Evolutionary conservation across 1,140 invertebrate genomes (phyloP), one percentile per base, ranked within the genome.

Genomic region (Dendrolimus kikuchii): DNA sequence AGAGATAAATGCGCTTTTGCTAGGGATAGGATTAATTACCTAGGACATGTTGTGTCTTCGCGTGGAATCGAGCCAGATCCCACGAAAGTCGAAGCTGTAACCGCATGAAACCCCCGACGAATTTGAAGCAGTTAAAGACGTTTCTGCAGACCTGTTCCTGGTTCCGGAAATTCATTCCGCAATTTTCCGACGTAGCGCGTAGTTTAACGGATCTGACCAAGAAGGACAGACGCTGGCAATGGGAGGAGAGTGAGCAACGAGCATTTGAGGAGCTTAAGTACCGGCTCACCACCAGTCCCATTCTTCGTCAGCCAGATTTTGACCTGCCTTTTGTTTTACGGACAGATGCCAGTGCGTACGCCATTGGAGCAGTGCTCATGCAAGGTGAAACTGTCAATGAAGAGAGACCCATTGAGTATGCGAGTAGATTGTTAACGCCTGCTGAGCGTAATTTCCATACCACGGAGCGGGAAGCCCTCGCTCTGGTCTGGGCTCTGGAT

Each of bases 391-490:
- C 5, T 5, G 5, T 5, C 10, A n/a, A n/a, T n/a, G 5, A 46
- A 4, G 46, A 46, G 8, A 6, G 46, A 8, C 46, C 46, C 5
- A 46, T 46, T 37, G 46, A 46, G 36, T 46, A 46, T 36, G 46
- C 46, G 7, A 36, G 77, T 46, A 57, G 83, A 6, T 57, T 69
- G 5, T 52, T 90, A 5, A 73, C 53, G 5, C 39, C 46, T 0
- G 60, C 82, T 4, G 89, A 91, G 65, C 53, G 53, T 38, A 88
- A 88, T 55, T 89, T 88, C 7, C 8, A 4, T 8, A 44, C 53
- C 57, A 46, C 10, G 53, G 40, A 88, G 88, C 57, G 74, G 46
- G 88, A 90, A 69, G 77, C 76, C 10, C 57, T 90, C 1, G 88
- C 88, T 0, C 68, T 90, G 4, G 64, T 90, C 3, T 87, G 77